A percentile compares a stretch with the other conserved stretches of the same genome.
Conservation (phyloP, 2,113 vertebrate genomes). For the Rhinolophus sinicus region DNA sequence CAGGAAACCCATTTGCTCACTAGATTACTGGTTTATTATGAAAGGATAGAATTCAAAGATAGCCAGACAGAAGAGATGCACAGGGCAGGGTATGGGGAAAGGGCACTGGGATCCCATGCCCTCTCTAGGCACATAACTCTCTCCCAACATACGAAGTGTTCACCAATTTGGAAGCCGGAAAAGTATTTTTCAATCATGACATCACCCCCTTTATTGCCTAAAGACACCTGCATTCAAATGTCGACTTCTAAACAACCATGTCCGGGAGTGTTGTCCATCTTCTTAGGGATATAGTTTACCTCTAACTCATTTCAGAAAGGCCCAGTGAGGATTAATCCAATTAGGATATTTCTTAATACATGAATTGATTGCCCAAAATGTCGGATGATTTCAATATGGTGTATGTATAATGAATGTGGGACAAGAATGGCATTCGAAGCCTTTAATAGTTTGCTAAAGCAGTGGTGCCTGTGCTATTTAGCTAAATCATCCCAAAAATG, state of each 20-base stretch:
- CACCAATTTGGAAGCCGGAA: neutral
- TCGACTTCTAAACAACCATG: neutral
- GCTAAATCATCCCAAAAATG: neutral
- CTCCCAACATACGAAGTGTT: neutral
- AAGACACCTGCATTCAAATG: constrained; percentile 43
- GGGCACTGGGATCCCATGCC: neutral
- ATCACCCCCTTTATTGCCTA: neutral
- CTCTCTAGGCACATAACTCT: neutral
- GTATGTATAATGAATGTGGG: neutral
- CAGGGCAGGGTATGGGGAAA: neutral
- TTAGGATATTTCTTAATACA: neutral
- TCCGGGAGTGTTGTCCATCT: neutral
- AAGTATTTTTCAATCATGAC: constrained; percentile 7
- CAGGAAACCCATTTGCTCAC: neutral
- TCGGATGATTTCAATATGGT: neutral
- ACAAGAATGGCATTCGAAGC: neutral
- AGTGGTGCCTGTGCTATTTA: neutral
- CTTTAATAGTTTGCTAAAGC: neutral
- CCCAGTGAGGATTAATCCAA: neutral
- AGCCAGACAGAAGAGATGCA: neutral
- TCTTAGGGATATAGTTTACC: neutral
- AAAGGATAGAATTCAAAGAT: neutral
- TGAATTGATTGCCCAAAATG: neutral
- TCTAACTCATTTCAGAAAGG: neutral
- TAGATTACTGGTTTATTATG: neutral